These are phyloP conservation scores for Ctenicera cuprea DNA, from an alignment of 2,888 invertebrate species.

Conservation along the genomic window DNA sequence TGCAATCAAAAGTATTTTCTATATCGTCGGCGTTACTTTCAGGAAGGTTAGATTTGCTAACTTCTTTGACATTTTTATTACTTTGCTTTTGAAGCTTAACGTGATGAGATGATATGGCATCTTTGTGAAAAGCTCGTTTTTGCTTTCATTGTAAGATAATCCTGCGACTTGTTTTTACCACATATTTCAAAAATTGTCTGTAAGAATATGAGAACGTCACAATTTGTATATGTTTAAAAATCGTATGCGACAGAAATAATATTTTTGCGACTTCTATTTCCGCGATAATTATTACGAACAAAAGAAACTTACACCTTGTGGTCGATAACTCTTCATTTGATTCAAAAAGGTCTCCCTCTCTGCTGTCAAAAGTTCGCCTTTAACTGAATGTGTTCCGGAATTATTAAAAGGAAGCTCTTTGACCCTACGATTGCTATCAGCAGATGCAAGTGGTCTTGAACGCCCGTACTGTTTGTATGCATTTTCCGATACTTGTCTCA, in stretches of 20 bases:
- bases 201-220: too few species aligned
- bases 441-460: constrained; percentile 91
- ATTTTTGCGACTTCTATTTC: too few species aligned
- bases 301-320: constrained; percentile 80
- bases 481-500: constrained; percentile 86
- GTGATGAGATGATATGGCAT: constrained; percentile 74
- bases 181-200: constrained; percentile 97
- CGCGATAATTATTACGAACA: too few species aligned
- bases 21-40: constrained; percentile 75
- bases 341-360: constrained; percentile 74
- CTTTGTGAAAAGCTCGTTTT: constrained; percentile 86
- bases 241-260: too few species aligned
- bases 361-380: constrained; percentile 67
- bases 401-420: constrained; percentile 80
- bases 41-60: constrained; percentile 65
- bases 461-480: constrained; percentile 93
- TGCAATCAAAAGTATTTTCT: constrained; percentile 76
- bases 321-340: constrained; percentile 85
- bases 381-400: constrained; percentile 79
- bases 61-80: constrained; percentile 50
- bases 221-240: too few species aligned
- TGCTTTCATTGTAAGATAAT: constrained; percentile 90
- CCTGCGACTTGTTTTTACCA: constrained; percentile 85
- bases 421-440: constrained; percentile 90
- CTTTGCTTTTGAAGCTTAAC: constrained; percentile 69